Percentiles rank a stretch among this genome's conserved stretches.
Evolutionary conservation across 2,797 vertebrate genomes (phyloP).

Genomic region (Enteromius paludinosus): DNA sequence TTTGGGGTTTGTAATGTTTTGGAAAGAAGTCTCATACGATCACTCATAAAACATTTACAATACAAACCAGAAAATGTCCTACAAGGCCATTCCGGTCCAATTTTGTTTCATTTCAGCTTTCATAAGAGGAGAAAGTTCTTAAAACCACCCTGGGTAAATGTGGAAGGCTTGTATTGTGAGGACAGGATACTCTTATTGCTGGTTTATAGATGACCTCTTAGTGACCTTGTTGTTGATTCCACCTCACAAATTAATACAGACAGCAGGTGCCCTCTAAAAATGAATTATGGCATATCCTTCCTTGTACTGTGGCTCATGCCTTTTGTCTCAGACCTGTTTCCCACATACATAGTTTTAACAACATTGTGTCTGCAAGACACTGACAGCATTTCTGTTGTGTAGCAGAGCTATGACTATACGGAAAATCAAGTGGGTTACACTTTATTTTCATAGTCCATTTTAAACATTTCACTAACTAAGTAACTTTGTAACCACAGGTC

Average conservation of each 20-base stretch:
- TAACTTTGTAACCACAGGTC: too few relatives aligned
- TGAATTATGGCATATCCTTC: constrained; percentile 4
- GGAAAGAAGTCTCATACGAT: neutral
- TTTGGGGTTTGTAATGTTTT: neutral
- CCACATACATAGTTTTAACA: neutral
- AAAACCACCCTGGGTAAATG: neutral
- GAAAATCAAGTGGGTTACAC: neutral
- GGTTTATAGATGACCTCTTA: constrained; percentile 6
- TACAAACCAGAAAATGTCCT: neutral
- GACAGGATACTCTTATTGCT: neutral
- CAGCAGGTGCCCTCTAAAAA: neutral
- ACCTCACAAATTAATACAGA: constrained; percentile 3
- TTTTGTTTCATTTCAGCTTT: neutral
- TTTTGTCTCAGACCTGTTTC: constrained; percentile 15
- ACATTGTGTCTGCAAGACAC: neutral
- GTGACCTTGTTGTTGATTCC: constrained; percentile 10
- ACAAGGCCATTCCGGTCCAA: neutral
- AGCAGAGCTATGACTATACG: neutral
- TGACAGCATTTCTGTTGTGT: neutral
- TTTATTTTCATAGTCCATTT: too few relatives aligned
- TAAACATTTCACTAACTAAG: too few relatives aligned
- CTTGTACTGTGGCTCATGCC: neutral
- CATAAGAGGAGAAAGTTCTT: neutral
- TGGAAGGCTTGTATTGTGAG: neutral
- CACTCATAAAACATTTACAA: neutral